Base-by-base conservation (phyloP, 2,797 vertebrate genomes). In the Sciurus carolinensis region DNA sequence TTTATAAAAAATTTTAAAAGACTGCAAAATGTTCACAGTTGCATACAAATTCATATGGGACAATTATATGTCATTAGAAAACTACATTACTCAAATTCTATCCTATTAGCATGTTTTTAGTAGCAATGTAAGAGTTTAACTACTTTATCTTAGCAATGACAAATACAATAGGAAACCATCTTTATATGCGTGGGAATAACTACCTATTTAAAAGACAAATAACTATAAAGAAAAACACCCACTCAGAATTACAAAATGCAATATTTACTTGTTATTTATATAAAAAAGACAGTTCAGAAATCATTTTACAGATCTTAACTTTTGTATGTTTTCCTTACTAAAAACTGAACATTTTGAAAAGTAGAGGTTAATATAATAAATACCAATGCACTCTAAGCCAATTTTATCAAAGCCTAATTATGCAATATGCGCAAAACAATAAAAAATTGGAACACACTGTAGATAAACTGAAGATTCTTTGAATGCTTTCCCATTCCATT, bases 311-410 rank as follows among this genome's bases (percentile, higher is more conserved):
- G 39, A 33, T 88, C 39, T 94, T 94, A 76, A 90, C 88, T 72
- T 94, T 85, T 94, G 39, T 47, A 87, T 72, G 73, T 9, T 87
- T 93, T 86, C 75, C n/a, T 95, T 76, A 90, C n/a, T 76, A 93
- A 95, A 90, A 82, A 95, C 9, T 18, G 87, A 64, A 66, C 22
- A 85, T 20, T 93, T 77, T 86, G 64, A 79, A 93, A 89, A 83
- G 75, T 71, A 69, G 66, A 90, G 47, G n/a, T 71, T 80, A 73
- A 84, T n/a, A 39, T 39, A 39, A 79, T 54, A 92, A 84, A 36
- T 80, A 88, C 8, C 54, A 47, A 47, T 26, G 7, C 11, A 81
- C 18, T 50, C 47, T 24, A 5, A 47, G 8, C 50, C 42, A 93
- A 39, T 80, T 95, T 91, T 86, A 95, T 71, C 73, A 91, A 59